phyloP scores from a whole-genome alignment of 2,888 invertebrate species.

The Pristionchus exspectatus region DNA sequence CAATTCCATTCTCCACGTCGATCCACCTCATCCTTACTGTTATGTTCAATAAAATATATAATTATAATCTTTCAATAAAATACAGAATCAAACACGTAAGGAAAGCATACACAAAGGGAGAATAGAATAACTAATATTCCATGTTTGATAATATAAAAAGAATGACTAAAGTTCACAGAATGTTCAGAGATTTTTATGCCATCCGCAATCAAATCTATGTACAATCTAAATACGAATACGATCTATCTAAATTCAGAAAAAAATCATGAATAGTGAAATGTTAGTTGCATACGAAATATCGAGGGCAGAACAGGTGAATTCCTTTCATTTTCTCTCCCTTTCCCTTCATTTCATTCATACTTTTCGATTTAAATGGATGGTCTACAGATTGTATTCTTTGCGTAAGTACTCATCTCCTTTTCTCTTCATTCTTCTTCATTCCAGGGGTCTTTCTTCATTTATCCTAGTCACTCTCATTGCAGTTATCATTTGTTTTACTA shows the following conservation, averaged over 20 bases:
- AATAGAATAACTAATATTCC: no score
- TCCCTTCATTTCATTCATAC: not conserved
- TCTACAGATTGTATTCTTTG: not conserved
- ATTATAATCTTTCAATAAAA: not conserved
- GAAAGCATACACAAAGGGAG: no score
- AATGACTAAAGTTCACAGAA: no score
- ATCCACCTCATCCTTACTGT: not conserved
- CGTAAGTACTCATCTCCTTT: not conserved
- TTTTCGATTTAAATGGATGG: slow-evolving; percentile 15
- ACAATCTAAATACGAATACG: no score
- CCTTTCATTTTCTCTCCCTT: not conserved
- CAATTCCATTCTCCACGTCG: not conserved
- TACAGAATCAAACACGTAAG: no score
- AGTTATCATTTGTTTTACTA: not conserved
- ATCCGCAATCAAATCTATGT: no score
- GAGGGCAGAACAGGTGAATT: not conserved
- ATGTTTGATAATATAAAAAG: no score
- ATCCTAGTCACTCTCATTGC: not conserved
- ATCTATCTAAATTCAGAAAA: no score
- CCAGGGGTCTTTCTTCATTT: not conserved
- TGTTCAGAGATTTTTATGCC: no score
- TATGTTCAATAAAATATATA: not conserved
- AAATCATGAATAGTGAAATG: no score
- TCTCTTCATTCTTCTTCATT: not conserved
- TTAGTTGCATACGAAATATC: no score